Evolutionary conservation across 2,113 vertebrate genomes (phyloP).

Genomic region (Rhinoptilus africanus): DNA sequence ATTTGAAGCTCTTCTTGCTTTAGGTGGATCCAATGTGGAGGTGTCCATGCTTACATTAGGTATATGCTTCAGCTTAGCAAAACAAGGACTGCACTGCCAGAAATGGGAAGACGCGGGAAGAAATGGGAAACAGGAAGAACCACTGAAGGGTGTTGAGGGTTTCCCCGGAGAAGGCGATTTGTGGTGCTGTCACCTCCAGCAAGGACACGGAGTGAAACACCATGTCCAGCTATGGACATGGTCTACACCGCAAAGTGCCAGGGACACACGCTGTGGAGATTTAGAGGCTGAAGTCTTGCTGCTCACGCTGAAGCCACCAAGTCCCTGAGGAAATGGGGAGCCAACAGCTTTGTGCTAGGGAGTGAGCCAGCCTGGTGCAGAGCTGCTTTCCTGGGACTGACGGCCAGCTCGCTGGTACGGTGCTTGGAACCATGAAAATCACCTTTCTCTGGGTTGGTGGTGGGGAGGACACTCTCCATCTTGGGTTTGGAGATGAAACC

Average conservation of each 20-base stretch:
- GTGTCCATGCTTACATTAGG: accelerated
- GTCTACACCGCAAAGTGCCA: neutral
- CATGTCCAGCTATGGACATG: neutral
- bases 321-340: neutral
- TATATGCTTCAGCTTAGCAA: neutral
- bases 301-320: neutral
- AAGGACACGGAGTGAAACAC: neutral
- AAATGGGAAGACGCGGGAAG: neutral
- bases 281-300: neutral
- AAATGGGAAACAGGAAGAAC: neutral
- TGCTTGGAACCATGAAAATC: neutral
- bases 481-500: neutral
- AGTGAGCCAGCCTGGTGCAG: neutral
- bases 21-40: accelerated
- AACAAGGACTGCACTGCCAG: neutral
- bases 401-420: accelerated
- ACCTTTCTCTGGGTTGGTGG: neutral
- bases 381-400: neutral
- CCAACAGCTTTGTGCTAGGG: neutral
- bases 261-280: accelerated
- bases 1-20: neutral
- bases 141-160: neutral
- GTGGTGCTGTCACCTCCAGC: accelerated
- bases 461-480: neutral
- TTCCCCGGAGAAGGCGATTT: neutral